These are phyloP conservation scores for Pseudorectes ferrugineus DNA, from an alignment of 2,113 vertebrate genomes.

Conservation along the genomic window DNA sequence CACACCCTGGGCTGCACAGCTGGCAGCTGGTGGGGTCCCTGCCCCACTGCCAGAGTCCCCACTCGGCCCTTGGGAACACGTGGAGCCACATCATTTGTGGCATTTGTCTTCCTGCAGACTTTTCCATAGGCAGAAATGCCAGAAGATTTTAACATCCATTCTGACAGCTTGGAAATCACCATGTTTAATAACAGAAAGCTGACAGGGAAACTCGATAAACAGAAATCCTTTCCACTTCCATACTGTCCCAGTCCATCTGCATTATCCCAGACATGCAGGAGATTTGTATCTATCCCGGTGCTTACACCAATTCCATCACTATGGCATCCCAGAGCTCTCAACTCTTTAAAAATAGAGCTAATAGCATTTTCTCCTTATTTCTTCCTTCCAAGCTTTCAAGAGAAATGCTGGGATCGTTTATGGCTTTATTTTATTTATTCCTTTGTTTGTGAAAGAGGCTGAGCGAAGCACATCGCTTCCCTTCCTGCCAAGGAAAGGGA, in stretches of 20 bases:
- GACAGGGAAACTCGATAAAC: neutral
- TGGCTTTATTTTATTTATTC: constrained; percentile 12
- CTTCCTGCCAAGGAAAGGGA: no score
- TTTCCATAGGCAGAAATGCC: neutral
- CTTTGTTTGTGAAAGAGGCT: neutral
- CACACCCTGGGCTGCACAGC: fast-evolving
- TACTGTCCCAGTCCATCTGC: neutral
- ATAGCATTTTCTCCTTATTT: neutral
- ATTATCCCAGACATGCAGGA: neutral
- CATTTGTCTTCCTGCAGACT: constrained; percentile 24
- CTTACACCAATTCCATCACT: constrained; percentile 1
- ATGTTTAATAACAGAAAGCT: neutral
- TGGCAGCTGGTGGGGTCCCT: neutral
- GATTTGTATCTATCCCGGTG: neutral
- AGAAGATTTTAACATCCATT: constrained; percentile 12
- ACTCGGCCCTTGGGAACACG: neutral
- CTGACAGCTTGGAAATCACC: constrained; percentile 24
- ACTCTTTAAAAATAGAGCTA: constrained; percentile 36
- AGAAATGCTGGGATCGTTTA: neutral
- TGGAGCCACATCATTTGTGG: neutral
- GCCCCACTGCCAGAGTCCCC: neutral
- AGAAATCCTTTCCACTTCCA: neutral
- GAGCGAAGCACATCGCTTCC: neutral
- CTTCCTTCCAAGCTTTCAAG: neutral
- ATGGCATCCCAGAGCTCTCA: neutral